These are phyloP conservation scores for Melinaea marsaeus DNA, from an alignment of 2,888 invertebrate species.

Conservation along the genomic window DNA sequence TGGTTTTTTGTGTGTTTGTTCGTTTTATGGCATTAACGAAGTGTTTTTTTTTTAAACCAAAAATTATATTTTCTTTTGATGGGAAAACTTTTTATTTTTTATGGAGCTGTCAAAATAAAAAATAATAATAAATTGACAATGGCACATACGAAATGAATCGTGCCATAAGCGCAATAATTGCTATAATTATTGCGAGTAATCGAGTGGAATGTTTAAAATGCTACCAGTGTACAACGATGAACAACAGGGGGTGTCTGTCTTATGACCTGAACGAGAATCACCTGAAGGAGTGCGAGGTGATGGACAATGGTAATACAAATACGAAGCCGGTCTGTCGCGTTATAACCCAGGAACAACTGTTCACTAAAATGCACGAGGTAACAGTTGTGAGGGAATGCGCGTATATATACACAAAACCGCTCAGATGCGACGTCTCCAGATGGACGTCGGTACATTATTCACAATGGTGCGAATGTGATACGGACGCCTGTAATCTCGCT, in stretches of 20 bases:
- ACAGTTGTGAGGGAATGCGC: slow-evolving; percentile 61
- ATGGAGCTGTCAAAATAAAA: background rate
- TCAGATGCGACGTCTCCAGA: slow-evolving; percentile 51
- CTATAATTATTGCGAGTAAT: background rate
- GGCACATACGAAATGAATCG: slow-evolving; percentile 4
- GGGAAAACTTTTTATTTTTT: no score
- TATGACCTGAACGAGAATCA: slow-evolving; percentile 46
- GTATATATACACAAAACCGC: slow-evolving; percentile 46
- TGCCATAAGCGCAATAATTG: background rate
- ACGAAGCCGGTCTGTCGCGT: slow-evolving; percentile 51
- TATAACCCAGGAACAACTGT: slow-evolving; percentile 58
- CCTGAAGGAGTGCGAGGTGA: slow-evolving; percentile 47
- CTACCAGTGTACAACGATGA: slow-evolving; percentile 57
- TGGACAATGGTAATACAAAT: slow-evolving; percentile 16
- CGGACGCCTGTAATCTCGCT: slow-evolving; percentile 57
- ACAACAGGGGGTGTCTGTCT: slow-evolving; percentile 47
- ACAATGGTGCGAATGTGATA: slow-evolving; percentile 55
- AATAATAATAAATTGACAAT: background rate
- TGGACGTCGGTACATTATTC: slow-evolving; percentile 61
- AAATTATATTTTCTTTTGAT: no score
- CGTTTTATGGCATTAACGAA: no score
- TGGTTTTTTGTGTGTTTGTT: no score
- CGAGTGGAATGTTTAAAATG: slow-evolving; percentile 46
- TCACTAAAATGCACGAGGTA: slow-evolving; percentile 50
- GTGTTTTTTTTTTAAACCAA: no score